phyloP scores from a whole-genome alignment of 2,888 invertebrate species.

The Chalcis sispes region DNA sequence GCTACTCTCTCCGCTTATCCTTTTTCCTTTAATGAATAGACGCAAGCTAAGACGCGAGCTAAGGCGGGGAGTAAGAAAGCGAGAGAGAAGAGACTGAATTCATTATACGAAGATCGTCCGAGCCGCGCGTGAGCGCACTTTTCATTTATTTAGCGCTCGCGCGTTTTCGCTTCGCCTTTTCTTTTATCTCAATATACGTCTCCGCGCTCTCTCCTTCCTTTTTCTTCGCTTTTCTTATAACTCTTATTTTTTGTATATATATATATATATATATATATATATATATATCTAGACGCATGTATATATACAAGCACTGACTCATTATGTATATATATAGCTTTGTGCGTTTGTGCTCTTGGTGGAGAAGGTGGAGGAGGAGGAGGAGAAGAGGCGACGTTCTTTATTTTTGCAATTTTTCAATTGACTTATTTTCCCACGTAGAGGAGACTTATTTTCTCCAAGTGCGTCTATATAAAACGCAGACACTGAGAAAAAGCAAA shows the following conservation, averaged over 20 bases:
- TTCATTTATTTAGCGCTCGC: constrained; percentile 47
- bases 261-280: neutral
- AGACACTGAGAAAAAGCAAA: neutral
- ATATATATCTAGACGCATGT: no score
- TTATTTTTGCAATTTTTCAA: constrained; percentile 30
- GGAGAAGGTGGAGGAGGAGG: no score
- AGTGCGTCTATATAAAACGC: no score
- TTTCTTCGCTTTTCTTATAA: neutral
- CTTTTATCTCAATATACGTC: neutral
- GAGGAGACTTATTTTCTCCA: neutral
- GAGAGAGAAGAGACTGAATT: constrained; percentile 24
- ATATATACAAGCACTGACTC: no score
- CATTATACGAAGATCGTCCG: constrained; percentile 16
- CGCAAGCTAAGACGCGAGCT: neutral
- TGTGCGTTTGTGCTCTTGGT: no score
- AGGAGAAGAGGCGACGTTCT: no score
- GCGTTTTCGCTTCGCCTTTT: constrained; percentile 61
- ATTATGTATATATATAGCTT: no score
- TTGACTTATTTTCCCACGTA: constrained; percentile 4
- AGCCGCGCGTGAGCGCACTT: constrained; percentile 6
- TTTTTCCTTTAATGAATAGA: constrained; percentile 42
- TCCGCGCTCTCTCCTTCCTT: neutral
- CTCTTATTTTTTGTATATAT: neutral
- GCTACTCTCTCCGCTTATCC: constrained; percentile 16
- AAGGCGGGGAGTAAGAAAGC: neutral